Base-by-base conservation (phyloP, 1,140 invertebrate species). In the Tetragonula clypearis region DNA sequence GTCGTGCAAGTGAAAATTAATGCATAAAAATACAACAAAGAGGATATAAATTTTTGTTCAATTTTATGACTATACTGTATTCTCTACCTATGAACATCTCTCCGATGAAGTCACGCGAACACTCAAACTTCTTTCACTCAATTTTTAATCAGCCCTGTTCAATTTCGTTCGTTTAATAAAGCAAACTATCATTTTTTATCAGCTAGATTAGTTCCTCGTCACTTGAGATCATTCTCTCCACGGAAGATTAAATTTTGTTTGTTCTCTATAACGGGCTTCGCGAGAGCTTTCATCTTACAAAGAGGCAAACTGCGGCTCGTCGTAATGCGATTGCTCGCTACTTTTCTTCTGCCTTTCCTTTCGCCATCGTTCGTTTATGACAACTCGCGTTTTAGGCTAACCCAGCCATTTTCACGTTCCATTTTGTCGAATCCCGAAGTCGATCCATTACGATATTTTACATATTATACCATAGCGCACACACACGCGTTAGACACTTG, bases 241-340 rank as follows among this genome's bases (percentile, higher is more conserved):
- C 15, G n/a, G n/a, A 26, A 73, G 53, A 55, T 73, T 53, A 73
- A 73, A 73, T 73, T 53, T 73, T 73, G 71, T 73, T 73, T 73
- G 71, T 73, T 53, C 69, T 49, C 23, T 23, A 49, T 35, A 14
- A n/a, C 71, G 49, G n/a, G 14, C 23, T 53, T 73, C 35, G 9
- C 6, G 53, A 53, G 1, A 53, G 71, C 71, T 73, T 73, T 55
- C 49, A 26, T n/a, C 23, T 26, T 14, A 9, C 49, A 53, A 73
- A 53, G 71, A 26, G 71, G n/a, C n/a, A 53, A 55, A 73, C 71
- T 15, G 15, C 53, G 69, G 6, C 12, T 14, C 41, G 19, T 49
- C 69, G 14, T 73, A 73, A 73, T 73, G 23, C 71, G 15, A 73
- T 41, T 41, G 68, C 49, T 73, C 71, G 49, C 15, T 26, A 53